A percentile compares a stretch with the other conserved stretches of the same genome.
phyloP scores from a whole-genome alignment of 2,888 invertebrate species.

The Drosophila anceps region DNA sequence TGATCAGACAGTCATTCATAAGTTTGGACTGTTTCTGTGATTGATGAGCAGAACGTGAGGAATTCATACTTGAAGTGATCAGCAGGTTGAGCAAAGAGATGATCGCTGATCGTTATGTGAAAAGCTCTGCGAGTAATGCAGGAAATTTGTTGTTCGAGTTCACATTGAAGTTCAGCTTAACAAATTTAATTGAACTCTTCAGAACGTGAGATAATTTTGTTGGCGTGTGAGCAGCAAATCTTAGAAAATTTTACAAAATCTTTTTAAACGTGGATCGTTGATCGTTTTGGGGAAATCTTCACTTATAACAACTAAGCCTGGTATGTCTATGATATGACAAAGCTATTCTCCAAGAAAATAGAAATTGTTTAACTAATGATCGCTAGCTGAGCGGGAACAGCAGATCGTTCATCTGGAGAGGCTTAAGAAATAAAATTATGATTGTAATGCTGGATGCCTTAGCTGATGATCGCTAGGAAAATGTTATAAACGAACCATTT shows the following conservation, averaged over 20 bases:
- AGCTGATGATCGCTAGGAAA: neutral
- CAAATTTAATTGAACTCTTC: constrained; percentile 3
- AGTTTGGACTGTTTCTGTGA: constrained; percentile 37
- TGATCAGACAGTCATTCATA: constrained; percentile 35
- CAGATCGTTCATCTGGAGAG: neutral
- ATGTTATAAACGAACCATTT: neutral
- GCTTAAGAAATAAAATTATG: neutral
- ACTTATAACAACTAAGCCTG: too few species aligned
- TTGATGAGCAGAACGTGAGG: constrained; percentile 52
- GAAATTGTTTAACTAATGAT: neutral
- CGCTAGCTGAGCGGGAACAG: neutral
- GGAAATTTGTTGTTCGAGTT: neutral
- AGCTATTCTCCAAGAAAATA: neutral
- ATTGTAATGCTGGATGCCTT: neutral
- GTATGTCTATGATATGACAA: neutral
- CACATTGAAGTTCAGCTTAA: neutral
- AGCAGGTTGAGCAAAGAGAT: constrained; percentile 18
- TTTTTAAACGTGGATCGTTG: neutral
- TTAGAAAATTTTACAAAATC: neutral
- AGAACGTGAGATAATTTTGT: constrained; percentile 7
- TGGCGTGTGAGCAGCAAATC: neutral
- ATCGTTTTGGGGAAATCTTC: constrained; percentile 3
- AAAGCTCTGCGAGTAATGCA: constrained; percentile 5
- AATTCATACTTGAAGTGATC: constrained; percentile 9
- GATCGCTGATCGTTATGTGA: constrained; percentile 13